These are phyloP conservation scores for Pseudococcus longispinus DNA, from an alignment of 2,888 invertebrate genomes.

Conservation along the genomic window DNA sequence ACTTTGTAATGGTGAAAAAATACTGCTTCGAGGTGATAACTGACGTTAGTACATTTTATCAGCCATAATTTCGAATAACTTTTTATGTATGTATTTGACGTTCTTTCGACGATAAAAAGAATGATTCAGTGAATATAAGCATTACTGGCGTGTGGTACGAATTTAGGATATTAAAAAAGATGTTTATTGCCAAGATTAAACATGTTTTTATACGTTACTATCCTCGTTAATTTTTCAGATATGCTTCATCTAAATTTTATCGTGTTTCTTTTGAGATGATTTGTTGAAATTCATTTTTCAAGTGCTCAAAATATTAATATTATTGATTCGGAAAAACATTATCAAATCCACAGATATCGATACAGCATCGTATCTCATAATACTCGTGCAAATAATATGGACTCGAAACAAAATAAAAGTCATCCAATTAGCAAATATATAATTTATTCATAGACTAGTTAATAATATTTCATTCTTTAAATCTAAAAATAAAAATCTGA, in stretches of 20 bases:
- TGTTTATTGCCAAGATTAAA: not conserved
- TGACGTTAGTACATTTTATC: not conserved
- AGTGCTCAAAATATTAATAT: not conserved
- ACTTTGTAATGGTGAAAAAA: not conserved
- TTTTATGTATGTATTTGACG: not conserved
- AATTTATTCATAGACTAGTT: conserved; percentile 51
- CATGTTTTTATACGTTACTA: not conserved
- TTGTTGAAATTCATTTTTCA: not conserved
- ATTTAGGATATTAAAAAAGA: not conserved
- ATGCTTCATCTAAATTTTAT: not conserved
- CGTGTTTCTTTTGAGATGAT: not conserved
- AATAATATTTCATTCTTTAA: conserved; percentile 44
- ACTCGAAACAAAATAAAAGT: not conserved
- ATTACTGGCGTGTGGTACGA: not conserved
- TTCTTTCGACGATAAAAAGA: not conserved
- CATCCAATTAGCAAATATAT: conserved; percentile 33
- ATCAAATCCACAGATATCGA: not conserved
- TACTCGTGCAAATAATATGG: not conserved
- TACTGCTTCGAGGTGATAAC: not conserved
- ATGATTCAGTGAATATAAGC: not conserved
- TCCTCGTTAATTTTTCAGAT: not conserved
- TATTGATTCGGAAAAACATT: not conserved
- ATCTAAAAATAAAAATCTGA: conserved; percentile 44
- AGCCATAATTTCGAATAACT: not conserved
- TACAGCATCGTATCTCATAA: not conserved